A percentile compares a stretch with the other conserved stretches of the same genome.
These are phyloP conservation scores for Dicroscelio sp. DNA, from an alignment of 2,888 invertebrate genomes.

Conservation along the genomic window DNA sequence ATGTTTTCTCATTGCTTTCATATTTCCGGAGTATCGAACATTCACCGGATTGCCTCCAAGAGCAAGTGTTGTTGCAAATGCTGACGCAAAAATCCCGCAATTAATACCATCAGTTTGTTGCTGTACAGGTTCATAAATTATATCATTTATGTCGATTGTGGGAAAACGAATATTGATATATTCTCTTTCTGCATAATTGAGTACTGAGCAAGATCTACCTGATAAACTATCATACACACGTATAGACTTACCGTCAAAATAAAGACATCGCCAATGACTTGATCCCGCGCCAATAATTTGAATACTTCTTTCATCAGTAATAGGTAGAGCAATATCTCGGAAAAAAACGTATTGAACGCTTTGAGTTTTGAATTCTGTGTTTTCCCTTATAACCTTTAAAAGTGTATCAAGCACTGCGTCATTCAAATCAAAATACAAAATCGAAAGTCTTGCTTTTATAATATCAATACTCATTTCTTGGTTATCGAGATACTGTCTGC, in stretches of 20 bases:
- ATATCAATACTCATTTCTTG: constrained; percentile 13
- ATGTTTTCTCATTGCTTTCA: background rate
- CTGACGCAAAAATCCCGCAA: background rate
- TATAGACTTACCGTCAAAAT: background rate
- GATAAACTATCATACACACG: background rate
- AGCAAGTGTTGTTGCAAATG: background rate
- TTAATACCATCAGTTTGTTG: background rate
- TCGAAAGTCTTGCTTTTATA: background rate
- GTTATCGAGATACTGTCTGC: background rate
- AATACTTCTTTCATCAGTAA: background rate
- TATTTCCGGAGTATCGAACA: background rate
- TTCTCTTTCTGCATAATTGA: background rate
- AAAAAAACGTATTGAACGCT: constrained; percentile 17
- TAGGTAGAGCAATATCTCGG: constrained; percentile 7
- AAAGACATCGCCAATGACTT: constrained; percentile 1
- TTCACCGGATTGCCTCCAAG: background rate
- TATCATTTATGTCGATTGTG: background rate
- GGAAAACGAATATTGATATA: constrained; percentile 23
- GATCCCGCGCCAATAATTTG: background rate
- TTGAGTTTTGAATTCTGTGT: constrained; percentile 13
- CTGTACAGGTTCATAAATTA: background rate
- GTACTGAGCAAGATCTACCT: background rate
- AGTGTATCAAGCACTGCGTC: background rate
- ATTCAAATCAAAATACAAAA: background rate
- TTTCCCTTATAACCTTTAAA: constrained; percentile 1